Percentiles rank a stretch among this genome's conserved stretches.
phyloP scores from a whole-genome alignment of 1,140 invertebrate species.

The Diprion similis region DNA sequence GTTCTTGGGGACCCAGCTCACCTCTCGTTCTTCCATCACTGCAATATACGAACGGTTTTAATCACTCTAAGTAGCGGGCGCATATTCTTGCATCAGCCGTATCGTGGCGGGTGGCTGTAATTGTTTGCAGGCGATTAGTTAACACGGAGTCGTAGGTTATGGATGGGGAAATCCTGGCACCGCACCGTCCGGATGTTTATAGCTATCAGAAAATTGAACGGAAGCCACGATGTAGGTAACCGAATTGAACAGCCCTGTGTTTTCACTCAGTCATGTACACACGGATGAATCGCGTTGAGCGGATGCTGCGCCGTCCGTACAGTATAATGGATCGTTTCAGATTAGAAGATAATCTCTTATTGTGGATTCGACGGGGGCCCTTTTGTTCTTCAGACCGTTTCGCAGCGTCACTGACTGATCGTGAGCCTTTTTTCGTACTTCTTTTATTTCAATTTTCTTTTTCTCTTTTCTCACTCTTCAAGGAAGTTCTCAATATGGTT shows the following conservation, averaged over 20 bases:
- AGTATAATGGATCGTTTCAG: slow-evolving; percentile 2
- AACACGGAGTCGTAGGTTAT: not conserved
- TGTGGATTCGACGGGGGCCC: not conserved
- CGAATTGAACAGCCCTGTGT: not conserved
- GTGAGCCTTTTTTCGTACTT: not conserved
- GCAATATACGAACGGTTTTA: not conserved
- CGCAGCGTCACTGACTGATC: slow-evolving; percentile 4
- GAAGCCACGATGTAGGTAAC: not conserved
- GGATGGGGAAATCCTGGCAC: not conserved
- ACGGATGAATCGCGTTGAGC: not conserved
- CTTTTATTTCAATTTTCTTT: not conserved
- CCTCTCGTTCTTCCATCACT: slow-evolving; percentile 7
- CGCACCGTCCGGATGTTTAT: not conserved
- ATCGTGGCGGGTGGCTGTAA: not conserved
- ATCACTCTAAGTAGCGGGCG: slow-evolving; percentile 7
- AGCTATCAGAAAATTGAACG: not conserved
- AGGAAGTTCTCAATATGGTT: not conserved
- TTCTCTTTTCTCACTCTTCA: not conserved
- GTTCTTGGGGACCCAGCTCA: not conserved
- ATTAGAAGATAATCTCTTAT: not conserved
- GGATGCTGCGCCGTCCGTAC: not conserved
- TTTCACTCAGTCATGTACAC: not conserved
- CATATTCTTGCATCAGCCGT: slow-evolving; percentile 11
- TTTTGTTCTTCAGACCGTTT: not conserved
- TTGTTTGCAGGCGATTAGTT: slow-evolving; percentile 11